A percentile compares a stretch with the other conserved stretches of the same genome.
phyloP scores from a whole-genome alignment of 2,888 invertebrate species.

The Ectemnius continuus region DNA sequence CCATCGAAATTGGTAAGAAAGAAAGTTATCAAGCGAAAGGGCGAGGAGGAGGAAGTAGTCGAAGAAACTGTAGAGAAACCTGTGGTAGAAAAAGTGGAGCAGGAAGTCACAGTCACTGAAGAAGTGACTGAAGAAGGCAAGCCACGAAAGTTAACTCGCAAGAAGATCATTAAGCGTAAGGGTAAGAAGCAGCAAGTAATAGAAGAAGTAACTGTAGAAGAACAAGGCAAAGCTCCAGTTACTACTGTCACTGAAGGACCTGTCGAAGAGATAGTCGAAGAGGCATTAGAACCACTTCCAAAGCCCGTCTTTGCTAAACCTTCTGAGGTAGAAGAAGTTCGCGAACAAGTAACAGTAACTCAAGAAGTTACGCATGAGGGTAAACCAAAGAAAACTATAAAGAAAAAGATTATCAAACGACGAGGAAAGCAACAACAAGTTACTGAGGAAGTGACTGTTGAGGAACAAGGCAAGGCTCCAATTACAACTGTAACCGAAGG shows the following conservation, averaged over 20 bases:
- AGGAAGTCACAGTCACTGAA: conserved; percentile 57
- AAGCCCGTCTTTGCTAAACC: conserved; percentile 70
- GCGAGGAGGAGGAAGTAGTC: conserved; percentile 63
- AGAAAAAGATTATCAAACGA: conserved; percentile 32
- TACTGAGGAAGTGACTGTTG: conserved; percentile 62
- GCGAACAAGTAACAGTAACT: conserved; percentile 55
- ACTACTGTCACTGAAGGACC: conserved; percentile 24
- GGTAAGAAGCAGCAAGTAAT: conserved; percentile 55
- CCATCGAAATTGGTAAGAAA: conserved; percentile 63
- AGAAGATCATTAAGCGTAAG: conserved; percentile 32
- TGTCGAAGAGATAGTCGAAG: conserved; percentile 74
- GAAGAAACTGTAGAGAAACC: conserved; percentile 74
- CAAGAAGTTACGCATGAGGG: conserved; percentile 61
- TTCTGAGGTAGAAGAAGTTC: conserved; percentile 53
- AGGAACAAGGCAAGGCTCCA: conserved; percentile 65
- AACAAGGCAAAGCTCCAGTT: conserved; percentile 64
- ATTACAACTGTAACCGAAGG: conserved; percentile 13
- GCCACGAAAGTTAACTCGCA: conserved; percentile 60
- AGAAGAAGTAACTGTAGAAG: conserved; percentile 64
- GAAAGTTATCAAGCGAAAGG: conserved; percentile 67
- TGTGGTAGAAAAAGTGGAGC: conserved; percentile 58
- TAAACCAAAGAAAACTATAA: conserved; percentile 62
- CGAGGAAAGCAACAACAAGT: conserved; percentile 56
- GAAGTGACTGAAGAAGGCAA: conserved; percentile 61
- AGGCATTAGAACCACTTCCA: conserved; percentile 41